Evolutionary conservation across 2,888 invertebrate species (phyloP), one percentile per base, ranked within the genome.

Genomic region (Doris montereyensis): DNA sequence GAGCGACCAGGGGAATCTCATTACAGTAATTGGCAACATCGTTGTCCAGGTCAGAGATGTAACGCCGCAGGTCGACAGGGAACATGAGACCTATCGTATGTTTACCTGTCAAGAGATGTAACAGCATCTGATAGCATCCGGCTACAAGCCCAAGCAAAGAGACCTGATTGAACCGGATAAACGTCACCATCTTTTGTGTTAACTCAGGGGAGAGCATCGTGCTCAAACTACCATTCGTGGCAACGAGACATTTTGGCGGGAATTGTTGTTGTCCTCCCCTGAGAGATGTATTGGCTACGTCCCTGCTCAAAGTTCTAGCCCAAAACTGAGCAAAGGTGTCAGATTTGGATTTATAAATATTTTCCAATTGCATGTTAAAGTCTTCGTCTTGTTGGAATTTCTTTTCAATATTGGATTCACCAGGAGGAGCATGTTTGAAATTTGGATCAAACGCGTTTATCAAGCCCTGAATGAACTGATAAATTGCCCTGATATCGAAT

Each of bases 11-110:
- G 2, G 81, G 78, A 32, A 81, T 62, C 62, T 81, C 81, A 60
- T 81, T 81, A 76, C 77, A 78, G 71, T 52, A 81, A 71, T 71
- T 81, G 62, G 75, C 81, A 26, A 81, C 70, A 13, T 75, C 76
- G 35, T 28, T 32, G 58, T 21, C 34, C 60, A 75, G 68, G 52
- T 77, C 71, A 0, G 58, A 26, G 52, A 78, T 34, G 71, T 58
- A 75, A 8, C 75, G 74, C 10, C 81, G 77, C 24, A 81, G 74
- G 57, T 81, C 77, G 21, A 81, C 65, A 21, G 81, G 77, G 57
- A 81, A 78, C 41, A 81, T 77, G 8, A 81, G 75, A 21, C 75
- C 70, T 2, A 81, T 62, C 24, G 68, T 62, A 24, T 70, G 41
- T 57, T 78, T 81, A 28, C 81, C 78, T 0, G 81, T 81, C 32